phyloP scores from a whole-genome alignment of 2,113 vertebrate genomes.

The Epinephelus fuscoguttatus region DNA sequence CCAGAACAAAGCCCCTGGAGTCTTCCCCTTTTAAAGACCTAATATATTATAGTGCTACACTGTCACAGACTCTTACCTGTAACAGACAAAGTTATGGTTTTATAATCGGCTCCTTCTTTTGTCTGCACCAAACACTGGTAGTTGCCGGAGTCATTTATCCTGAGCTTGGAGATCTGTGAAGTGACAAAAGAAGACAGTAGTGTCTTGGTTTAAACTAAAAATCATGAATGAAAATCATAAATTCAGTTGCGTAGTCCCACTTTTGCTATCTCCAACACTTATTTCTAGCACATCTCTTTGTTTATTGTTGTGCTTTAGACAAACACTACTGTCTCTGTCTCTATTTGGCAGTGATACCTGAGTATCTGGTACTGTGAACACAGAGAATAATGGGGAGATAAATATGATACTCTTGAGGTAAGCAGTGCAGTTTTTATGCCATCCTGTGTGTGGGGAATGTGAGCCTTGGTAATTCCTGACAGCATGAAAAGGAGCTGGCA shows the following conservation, averaged over 20 bases:
- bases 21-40: background rate
- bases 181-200: constrained; percentile 44
- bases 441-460: background rate
- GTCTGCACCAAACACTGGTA: constrained; percentile 88
- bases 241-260: background rate
- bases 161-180: constrained; percentile 84
- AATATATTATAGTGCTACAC: background rate
- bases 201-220: background rate
- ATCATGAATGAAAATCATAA: background rate
- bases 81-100: constrained; percentile 86
- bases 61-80: constrained; percentile 79
- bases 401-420: background rate
- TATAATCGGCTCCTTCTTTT: constrained; percentile 87
- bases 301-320: background rate
- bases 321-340: background rate
- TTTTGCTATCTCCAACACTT: background rate
- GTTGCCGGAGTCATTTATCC: constrained; percentile 86
- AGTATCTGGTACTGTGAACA: background rate
- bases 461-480: background rate
- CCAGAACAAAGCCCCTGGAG: background rate
- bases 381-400: background rate
- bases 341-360: background rate
- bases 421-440: background rate
- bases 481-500: background rate
- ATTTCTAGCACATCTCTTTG: background rate